These are phyloP conservation scores for Luperina testacea DNA, from an alignment of 2,888 invertebrate genomes.

Conservation along the genomic window DNA sequence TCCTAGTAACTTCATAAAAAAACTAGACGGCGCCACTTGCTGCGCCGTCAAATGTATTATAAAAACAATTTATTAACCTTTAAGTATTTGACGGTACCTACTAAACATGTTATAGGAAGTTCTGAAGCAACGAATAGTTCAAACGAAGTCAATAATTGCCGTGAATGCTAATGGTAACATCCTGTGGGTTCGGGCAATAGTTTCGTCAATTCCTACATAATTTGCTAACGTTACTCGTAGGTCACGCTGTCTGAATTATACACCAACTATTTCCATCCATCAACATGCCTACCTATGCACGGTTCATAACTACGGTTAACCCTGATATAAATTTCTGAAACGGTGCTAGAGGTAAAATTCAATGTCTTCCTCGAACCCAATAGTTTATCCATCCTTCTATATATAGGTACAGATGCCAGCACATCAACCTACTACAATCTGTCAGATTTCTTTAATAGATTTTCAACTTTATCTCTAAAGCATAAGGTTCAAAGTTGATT, in stretches of 20 bases:
- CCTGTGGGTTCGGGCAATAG: conserved; percentile 28
- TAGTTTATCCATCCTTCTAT: not conserved
- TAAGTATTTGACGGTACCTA: not conserved
- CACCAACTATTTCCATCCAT: not conserved
- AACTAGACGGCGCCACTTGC: not conserved
- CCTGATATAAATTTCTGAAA: not conserved
- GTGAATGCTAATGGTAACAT: conserved; percentile 23
- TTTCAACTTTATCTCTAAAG: too few relatives aligned
- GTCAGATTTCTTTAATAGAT: too few relatives aligned
- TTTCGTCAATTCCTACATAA: conserved; percentile 50
- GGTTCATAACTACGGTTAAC: not conserved
- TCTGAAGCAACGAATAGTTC: conserved; percentile 23
- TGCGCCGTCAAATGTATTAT: not conserved
- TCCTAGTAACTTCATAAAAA: not conserved
- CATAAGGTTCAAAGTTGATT: too few relatives aligned
- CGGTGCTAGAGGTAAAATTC: not conserved
- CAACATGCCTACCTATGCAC: not conserved
- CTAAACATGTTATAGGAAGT: conserved; percentile 9
- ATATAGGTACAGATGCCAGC: too few relatives aligned
- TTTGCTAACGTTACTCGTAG: not conserved
- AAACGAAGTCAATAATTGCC: conserved; percentile 19
- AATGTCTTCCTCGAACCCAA: not conserved
- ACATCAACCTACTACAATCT: too few relatives aligned
- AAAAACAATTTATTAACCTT: not conserved
- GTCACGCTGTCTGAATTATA: not conserved